These are phyloP conservation scores for Drosophila sordidapex DNA, from an alignment of 2,888 invertebrate genomes.

Conservation along the genomic window DNA sequence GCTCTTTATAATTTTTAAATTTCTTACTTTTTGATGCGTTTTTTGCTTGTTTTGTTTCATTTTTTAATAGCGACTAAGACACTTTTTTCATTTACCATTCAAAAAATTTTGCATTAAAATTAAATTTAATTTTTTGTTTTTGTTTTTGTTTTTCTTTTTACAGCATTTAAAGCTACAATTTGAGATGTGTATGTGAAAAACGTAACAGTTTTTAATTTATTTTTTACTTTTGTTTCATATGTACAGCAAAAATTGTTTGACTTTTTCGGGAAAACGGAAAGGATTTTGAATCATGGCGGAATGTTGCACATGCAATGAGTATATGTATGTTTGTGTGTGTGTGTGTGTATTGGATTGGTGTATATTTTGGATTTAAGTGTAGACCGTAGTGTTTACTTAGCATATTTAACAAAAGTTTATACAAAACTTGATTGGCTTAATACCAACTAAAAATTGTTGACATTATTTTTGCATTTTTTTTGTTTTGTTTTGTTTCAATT, in stretches of 20 bases:
- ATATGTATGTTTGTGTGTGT: slow-evolving; percentile 12
- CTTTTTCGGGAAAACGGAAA: slow-evolving; percentile 10
- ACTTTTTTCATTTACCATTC: slow-evolving; percentile 70
- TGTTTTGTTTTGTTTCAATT: slow-evolving; percentile 47
- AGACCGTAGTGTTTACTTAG: slow-evolving; percentile 51
- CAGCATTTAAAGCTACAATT: slow-evolving; percentile 77
- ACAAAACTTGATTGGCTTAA: slow-evolving; percentile 69
- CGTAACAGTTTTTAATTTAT: slow-evolving; percentile 37
- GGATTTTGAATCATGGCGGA: slow-evolving; percentile 59
- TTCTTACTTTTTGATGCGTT: slow-evolving; percentile 50
- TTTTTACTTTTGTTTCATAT: slow-evolving; percentile 41
- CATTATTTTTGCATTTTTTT: not conserved
- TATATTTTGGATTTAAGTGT: slow-evolving; percentile 39
- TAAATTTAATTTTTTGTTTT: slow-evolving; percentile 23
- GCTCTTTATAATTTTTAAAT: slow-evolving; percentile 44
- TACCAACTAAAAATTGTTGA: slow-evolving; percentile 62
- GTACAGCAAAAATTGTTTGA: slow-evolving; percentile 57
- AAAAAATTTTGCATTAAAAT: slow-evolving; percentile 52
- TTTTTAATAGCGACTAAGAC: slow-evolving; percentile 80
- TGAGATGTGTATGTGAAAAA: slow-evolving; percentile 64
- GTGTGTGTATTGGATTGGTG: slow-evolving; percentile 14
- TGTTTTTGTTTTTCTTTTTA: slow-evolving; percentile 50
- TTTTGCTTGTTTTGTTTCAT: slow-evolving; percentile 31
- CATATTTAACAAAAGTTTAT: slow-evolving; percentile 76
- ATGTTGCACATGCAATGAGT: slow-evolving; percentile 70